Evolutionary conservation across 2,113 vertebrate species (phyloP), one percentile per base, ranked within the genome.

Genomic region (Taurulus bubalis): DNA sequence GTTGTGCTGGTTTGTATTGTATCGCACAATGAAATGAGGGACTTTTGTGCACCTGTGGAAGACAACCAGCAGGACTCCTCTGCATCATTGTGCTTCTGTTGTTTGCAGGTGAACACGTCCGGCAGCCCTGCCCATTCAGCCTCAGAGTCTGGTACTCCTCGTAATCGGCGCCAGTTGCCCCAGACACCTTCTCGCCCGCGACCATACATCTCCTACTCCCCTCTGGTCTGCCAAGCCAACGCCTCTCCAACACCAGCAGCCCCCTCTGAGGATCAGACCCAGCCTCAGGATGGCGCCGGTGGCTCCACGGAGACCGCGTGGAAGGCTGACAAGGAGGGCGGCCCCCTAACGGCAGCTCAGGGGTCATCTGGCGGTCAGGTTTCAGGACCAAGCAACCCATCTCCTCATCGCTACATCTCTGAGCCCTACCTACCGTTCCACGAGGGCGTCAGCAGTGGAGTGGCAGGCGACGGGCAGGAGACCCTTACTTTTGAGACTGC

Each of bases 401-500:
- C 97, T 58, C 97, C 97, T 0, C 98, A 97, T 66, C 97, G 96
- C 69, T 99, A 99, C 94, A 99, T 98, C 93, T 99, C 98, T 0
- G 98, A 99, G 96, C 97, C 98, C 70, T 97, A 98, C 94, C 95
- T 99, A 91, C 95, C 96, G 3, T 95, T 96, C 87, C 98, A 97
- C 4, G 95, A 97, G 83, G 97, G 97, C 84, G 92, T 95, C 68
- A 92, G 96, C 5, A 89, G 95, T 70, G 96, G 96, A 18, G 95
- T 96, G 94, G 95, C 95, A 26, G 95, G 95, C 0, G 90, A 90
- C 6, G 89, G 94, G 86, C 96, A 97, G 92, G 97, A 98, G 88
- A 99, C 97, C 1, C 97, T 99, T 56, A 99, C 98, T 80, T 99
- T 99, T 53, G 98, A 99, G 88, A 97, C 96, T 7, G 98, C 98